Conservation (phyloP, 2,797 vertebrate genomes). For the Microctenopoma steveboyesi region DNA sequence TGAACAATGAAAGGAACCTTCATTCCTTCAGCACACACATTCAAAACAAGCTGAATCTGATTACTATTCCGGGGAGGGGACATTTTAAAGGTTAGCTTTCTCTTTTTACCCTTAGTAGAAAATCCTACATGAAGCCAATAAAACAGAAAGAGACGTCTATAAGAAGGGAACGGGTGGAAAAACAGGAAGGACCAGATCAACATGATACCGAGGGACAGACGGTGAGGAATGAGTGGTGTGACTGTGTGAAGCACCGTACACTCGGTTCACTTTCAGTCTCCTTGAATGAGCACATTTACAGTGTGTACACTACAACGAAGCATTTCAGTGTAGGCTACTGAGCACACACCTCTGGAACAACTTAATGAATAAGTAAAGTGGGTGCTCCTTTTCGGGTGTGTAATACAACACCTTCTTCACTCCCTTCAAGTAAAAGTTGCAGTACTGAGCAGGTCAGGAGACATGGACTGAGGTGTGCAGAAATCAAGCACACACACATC, state of each 20-base stretch:
- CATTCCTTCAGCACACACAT: slow-evolving; percentile 6
- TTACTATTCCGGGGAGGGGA: too few species aligned
- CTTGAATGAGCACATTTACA: neutral
- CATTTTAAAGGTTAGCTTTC: too few species aligned
- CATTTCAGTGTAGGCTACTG: neutral
- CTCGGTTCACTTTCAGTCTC: neutral
- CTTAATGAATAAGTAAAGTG: neutral
- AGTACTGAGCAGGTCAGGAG: neutral
- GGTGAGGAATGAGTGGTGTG: slow-evolving; percentile 35
- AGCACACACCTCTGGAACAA: neutral
- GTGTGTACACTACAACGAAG: neutral
- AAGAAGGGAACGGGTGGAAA: slow-evolving; percentile 32
- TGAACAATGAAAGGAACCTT: slow-evolving; percentile 11
- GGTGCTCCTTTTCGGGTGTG: neutral
- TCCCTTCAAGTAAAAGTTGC: neutral
- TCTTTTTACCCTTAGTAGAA: too few species aligned
- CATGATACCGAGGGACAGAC: slow-evolving; percentile 16
- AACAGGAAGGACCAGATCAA: slow-evolving; percentile 68
- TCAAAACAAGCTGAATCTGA: slow-evolving; percentile 4
- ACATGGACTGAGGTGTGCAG: neutral
- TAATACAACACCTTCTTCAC: neutral
- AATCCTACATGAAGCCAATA: neutral
- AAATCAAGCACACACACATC: neutral
- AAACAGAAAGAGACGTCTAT: neutral
- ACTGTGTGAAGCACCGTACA: neutral